Percentiles rank a stretch among this genome's conserved stretches.
phyloP scores from a whole-genome alignment of 1,140 invertebrate genomes.

The Himalopsyche phryganea region DNA sequence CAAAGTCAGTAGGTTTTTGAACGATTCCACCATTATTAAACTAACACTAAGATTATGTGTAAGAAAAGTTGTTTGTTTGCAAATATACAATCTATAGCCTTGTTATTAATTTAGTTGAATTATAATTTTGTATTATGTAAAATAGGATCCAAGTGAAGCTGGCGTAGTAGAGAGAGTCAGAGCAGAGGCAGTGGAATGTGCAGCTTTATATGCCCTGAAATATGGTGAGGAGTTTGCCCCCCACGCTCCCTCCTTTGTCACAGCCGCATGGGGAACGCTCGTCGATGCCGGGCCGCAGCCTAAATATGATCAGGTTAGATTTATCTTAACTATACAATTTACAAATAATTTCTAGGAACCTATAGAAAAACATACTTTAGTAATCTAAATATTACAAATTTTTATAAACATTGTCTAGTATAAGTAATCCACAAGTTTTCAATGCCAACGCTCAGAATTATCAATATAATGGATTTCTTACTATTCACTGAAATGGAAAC shows the following conservation, averaged over 20 bases:
- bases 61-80: not conserved
- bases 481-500: too few species aligned
- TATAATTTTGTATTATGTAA: too few species aligned
- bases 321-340: not conserved
- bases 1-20: too few species aligned
- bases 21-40: not conserved
- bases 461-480: too few species aligned
- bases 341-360: not conserved
- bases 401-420: too few species aligned
- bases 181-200: slow-evolving; percentile 94
- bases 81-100: not conserved
- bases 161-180: slow-evolving; percentile 88
- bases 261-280: slow-evolving; percentile 87
- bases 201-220: slow-evolving; percentile 92
- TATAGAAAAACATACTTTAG: not conserved
- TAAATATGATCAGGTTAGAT: slow-evolving; percentile 83
- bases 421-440: too few species aligned
- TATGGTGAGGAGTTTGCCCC: slow-evolving; percentile 95
- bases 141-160: slow-evolving; percentile 81
- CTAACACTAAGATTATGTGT: not conserved
- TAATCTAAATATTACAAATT: too few species aligned
- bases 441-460: too few species aligned
- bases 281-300: slow-evolving; percentile 77
- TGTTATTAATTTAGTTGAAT: slow-evolving; percentile 10
- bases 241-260: slow-evolving; percentile 87